phyloP scores from a whole-genome alignment of 2,113 vertebrate genomes.

The Sinocyclocheilus anshuiensis region DNA sequence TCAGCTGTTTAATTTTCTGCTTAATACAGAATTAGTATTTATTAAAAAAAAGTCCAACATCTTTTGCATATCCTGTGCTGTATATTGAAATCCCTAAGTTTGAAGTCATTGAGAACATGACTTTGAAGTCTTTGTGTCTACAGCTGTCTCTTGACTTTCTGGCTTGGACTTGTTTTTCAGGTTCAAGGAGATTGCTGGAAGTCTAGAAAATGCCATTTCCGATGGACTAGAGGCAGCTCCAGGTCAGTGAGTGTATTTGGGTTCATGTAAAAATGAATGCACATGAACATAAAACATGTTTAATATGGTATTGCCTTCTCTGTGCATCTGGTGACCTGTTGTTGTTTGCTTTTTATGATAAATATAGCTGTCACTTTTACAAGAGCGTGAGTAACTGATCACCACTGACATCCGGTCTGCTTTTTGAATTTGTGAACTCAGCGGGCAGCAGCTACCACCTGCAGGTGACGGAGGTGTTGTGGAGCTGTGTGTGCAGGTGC shows the following conservation, averaged over 20 bases:
- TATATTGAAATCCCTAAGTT: neutral
- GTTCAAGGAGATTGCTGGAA: slow-evolving; percentile 91
- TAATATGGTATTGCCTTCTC: neutral
- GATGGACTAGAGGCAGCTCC: slow-evolving; percentile 83
- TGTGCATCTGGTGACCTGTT: neutral
- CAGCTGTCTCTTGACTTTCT: slow-evolving; percentile 31
- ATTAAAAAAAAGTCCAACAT: neutral
- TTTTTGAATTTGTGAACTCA: slow-evolving; percentile 59
- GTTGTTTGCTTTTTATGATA: neutral
- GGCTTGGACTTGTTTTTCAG: slow-evolving; percentile 67
- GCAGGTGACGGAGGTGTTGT: slow-evolving; percentile 84
- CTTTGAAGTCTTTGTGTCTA: neutral
- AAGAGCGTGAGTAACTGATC: neutral
- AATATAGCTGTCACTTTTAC: neutral
- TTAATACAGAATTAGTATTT: neutral
- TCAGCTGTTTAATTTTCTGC: neutral
- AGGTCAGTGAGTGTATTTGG: slow-evolving; percentile 74
- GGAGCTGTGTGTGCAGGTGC: slow-evolving; percentile 83
- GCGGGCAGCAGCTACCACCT: slow-evolving; percentile 84
- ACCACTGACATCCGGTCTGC: neutral
- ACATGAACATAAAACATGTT: neutral
- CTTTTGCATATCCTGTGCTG: neutral
- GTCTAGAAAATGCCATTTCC: slow-evolving; percentile 84
- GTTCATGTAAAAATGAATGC: neutral
- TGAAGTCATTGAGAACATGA: neutral